phyloP scores from a whole-genome alignment of 1,140 invertebrate species.

The Hylaeus anthracinus region DNA sequence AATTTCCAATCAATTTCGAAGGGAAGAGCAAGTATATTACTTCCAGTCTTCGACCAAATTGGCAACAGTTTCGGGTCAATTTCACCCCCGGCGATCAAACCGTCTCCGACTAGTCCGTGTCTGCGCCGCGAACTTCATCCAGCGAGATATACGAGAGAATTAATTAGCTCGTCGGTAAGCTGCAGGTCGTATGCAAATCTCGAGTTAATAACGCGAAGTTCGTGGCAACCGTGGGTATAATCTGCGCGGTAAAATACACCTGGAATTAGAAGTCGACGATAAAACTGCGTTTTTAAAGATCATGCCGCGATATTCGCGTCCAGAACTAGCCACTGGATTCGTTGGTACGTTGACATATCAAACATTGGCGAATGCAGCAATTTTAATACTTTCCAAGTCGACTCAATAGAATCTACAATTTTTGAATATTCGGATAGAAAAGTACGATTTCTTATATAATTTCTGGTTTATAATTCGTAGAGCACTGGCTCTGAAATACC shows the following conservation, averaged over 20 bases:
- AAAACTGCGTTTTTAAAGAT: background rate
- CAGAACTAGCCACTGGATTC: no score
- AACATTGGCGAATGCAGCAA: constrained; percentile 17
- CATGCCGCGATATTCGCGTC: background rate
- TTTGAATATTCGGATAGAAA: no score
- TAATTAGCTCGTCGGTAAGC: constrained; percentile 8
- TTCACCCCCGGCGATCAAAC: constrained; percentile 39
- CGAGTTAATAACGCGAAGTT: background rate
- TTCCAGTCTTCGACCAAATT: constrained; percentile 54
- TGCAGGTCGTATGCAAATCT: constrained; percentile 11
- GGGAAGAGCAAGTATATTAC: constrained; percentile 58
- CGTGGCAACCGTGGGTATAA: background rate
- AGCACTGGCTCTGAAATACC: no score
- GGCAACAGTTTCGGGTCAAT: constrained; percentile 65
- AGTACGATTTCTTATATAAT: no score
- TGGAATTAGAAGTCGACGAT: background rate
- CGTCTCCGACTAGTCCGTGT: no score
- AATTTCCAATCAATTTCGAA: constrained; percentile 5
- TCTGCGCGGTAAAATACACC: background rate
- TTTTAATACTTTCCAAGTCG: no score
- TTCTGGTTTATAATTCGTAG: no score
- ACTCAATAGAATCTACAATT: background rate
- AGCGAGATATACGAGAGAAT: constrained; percentile 5
- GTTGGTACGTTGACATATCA: background rate
- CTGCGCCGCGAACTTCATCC: constrained; percentile 36